Evolutionary conservation across 2,888 invertebrate species (phyloP), one percentile per base, ranked within the genome.

Genomic region (Prostheceraeus crozeri): DNA sequence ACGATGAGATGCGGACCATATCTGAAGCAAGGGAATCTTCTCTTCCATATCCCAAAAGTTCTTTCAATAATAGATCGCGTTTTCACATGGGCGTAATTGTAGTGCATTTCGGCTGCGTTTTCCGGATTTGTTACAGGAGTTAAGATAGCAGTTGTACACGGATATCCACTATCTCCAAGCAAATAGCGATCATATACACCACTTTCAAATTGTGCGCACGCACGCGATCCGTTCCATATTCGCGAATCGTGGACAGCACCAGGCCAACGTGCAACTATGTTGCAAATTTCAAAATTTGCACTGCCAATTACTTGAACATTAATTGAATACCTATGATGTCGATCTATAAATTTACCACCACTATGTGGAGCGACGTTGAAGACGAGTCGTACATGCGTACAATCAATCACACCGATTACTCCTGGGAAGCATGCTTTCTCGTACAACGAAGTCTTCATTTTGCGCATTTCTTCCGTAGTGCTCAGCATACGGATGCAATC

Each of bases 81-180:
- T 28, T 23, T 28, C 28, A 25, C 11, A 48, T 48, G 48, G 23
- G 48, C 23, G 23, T 30, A 25, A 30, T 48, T 48, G 28, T 48
- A 48, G 28, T 19, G 48, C 28, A 30, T 30, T 48, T 48, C 48
- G 27, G 14, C 48, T 48, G 48, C 48, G 28, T 48, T 48, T 48
- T 48, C 25, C 48, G 23, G 48, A 48, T 48, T 48, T 10, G 28
- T 48, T 28, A 48, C 28, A 48, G 48, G 48, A 25, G 21, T 48
- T 48, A 48, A 48, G 23, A 48, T 28, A 48, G 23, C 23, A 25
- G 23, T 48, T 48, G 23, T 30, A 48, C 48, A 19, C 28, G 48
- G n/a, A 48, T 48, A 48, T 28, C 48, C 48, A 48, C 28, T 48
- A 48, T 48, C 48, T 48, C 48, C 48, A 25, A 48, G 28, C 28